Evolutionary conservation across 2,888 invertebrate species (phyloP), one percentile per base, ranked within the genome.

Genomic region (Gari tellinella): DNA sequence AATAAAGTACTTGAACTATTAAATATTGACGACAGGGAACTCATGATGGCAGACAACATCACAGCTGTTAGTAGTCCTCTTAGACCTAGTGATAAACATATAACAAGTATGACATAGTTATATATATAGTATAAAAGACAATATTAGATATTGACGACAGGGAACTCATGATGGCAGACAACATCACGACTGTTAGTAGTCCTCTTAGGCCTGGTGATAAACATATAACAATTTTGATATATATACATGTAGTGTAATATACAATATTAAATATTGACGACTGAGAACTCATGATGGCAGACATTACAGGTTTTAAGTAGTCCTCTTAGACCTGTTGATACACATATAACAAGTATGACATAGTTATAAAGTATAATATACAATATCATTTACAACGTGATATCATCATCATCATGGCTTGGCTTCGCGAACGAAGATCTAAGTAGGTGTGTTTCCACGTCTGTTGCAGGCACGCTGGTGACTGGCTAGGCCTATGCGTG

Each of bases 1-100:
- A 84, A 82, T 7, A 84, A 17, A 4, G 84, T 81, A 52, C 84
- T 82, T 8, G 83, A 70, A 26, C 77, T 77, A 63, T 83, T 81
- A 38, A 81, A 81, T 10, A 80, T 81, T 4, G 82, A 82, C 4
- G 80, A 80, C 19, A 83, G 66, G 14, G 78, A 78, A 60, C 75
- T 80, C 77, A 83, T 80, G 10, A 80, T 74, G 51, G 81, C 81
- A 8, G 81, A 81, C 31, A 83, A 19, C 77, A 83, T 74, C 14
- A 80, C 81, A 0, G 81, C 81, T 57, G 81, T 72, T 12, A 82
- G 31, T 21, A 82, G 58, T 2, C 82, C 81, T 14, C 79, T 61
- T 15, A 82, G 37, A 53, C 87, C 87, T 86, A 38, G 2, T 31
- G 10, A 31, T 31, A 31, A 31, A 31, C n/a, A n/a, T n/a, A n/a